Conservation (phyloP, 2,888 invertebrate species). For the Ophion obscuratus region DNA sequence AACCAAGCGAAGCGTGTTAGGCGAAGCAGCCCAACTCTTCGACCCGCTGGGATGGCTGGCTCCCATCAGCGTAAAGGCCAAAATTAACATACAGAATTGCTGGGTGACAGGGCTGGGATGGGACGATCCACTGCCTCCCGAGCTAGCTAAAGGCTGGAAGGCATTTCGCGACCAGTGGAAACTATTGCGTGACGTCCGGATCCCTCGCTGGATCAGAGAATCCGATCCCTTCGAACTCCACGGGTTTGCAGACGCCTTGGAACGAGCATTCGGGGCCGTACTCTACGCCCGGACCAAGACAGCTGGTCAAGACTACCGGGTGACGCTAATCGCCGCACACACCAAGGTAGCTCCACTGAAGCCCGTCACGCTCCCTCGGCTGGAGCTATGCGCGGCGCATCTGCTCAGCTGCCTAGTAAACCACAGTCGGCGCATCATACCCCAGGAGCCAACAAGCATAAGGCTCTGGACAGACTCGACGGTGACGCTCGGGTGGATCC, state of each 20-base stretch:
- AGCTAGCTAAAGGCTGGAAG: too few species aligned
- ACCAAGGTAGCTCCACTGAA: slow-evolving; percentile 13
- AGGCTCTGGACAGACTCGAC: background rate
- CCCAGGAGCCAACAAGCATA: background rate
- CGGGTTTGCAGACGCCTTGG: slow-evolving; percentile 27
- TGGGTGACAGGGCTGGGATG: too few species aligned
- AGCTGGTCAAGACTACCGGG: background rate
- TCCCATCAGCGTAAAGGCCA: too few species aligned
- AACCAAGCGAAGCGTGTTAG: too few species aligned
- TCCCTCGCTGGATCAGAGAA: background rate
- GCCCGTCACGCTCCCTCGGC: slow-evolving; percentile 41
- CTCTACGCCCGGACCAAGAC: background rate
- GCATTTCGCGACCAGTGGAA: too few species aligned
- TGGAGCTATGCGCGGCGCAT: slow-evolving; percentile 64
- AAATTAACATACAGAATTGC: too few species aligned
- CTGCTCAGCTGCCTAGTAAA: slow-evolving; percentile 49
- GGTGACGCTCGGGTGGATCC: background rate
- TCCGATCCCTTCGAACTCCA: background rate
- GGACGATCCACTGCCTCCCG: too few species aligned
- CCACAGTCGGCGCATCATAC: slow-evolving; percentile 3
- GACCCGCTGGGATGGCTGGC: too few species aligned
- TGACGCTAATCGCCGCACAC: background rate
- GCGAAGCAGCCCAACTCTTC: too few species aligned
- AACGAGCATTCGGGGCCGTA: slow-evolving; percentile 12
- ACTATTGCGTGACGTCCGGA: too few species aligned